These are phyloP conservation scores for Oenanthe melanoleuca DNA, from an alignment of 2,113 vertebrate genomes.

Conservation along the genomic window DNA sequence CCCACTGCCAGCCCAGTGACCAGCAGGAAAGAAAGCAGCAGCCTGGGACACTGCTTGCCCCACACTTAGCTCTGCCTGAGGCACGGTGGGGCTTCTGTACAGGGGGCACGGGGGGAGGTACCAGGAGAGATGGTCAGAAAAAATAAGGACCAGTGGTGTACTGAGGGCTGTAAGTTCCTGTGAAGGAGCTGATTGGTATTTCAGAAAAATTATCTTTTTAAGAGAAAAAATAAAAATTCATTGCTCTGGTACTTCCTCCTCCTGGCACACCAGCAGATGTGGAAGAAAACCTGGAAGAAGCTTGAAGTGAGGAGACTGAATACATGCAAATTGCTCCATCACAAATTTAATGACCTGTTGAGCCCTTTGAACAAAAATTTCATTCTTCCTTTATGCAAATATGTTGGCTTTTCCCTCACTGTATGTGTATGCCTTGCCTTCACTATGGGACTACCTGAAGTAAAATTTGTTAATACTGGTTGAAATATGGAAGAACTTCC, in stretches of 20 bases:
- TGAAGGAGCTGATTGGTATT: neutral
- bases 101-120: accelerated
- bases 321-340: neutral
- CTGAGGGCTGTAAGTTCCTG: neutral
- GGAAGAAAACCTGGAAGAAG: neutral
- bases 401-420: neutral
- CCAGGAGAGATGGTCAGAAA: neutral
- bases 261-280: neutral
- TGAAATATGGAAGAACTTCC: neutral
- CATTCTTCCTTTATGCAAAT: neutral
- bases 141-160: neutral
- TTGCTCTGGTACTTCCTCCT: neutral
- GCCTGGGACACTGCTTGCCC: neutral
- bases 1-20: neutral
- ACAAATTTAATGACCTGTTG: neutral
- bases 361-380: neutral
- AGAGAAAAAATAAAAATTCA: accelerated
- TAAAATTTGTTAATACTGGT: neutral
- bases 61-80: accelerated
- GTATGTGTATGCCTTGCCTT: neutral
- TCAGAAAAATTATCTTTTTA: neutral
- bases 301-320: neutral
- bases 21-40: neutral
- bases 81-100: neutral
- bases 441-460: neutral